phyloP scores from a whole-genome alignment of 2,888 invertebrate species.

The Drosophila prolongata region DNA sequence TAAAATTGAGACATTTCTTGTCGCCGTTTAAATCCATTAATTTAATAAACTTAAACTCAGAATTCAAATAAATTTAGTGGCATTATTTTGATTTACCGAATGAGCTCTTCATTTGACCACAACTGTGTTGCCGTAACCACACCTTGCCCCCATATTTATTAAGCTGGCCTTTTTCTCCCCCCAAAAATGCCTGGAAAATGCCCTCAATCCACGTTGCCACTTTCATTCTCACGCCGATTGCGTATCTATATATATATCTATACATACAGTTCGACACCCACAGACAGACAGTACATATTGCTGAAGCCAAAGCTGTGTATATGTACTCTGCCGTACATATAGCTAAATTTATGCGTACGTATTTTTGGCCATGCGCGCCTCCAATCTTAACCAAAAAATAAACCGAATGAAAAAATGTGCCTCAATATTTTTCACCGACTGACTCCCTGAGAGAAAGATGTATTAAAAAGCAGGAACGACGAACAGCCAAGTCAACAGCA shows the following conservation, averaged over 20 bases:
- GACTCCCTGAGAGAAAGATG: slow-evolving; percentile 8
- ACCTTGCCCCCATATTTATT: not conserved
- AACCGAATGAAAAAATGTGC: slow-evolving; percentile 31
- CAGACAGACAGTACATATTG: slow-evolving; percentile 14
- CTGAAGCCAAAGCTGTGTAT: slow-evolving; percentile 3
- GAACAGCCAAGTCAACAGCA: slow-evolving; percentile 1
- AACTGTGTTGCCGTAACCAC: not conserved
- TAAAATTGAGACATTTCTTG: too few relatives aligned
- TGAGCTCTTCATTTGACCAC: not conserved
- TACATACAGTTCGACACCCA: slow-evolving; percentile 21
- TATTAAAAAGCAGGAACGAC: slow-evolving; percentile 10
- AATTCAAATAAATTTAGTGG: not conserved
- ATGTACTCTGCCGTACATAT: slow-evolving; percentile 16
- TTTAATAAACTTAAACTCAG: too few relatives aligned
- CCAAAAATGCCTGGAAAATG: slow-evolving; percentile 19
- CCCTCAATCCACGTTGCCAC: slow-evolving; percentile 13
- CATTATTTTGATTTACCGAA: too few relatives aligned
- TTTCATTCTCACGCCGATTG: slow-evolving; percentile 3
- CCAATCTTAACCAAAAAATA: slow-evolving; percentile 8
- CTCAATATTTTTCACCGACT: slow-evolving; percentile 23
- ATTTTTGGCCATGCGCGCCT: slow-evolving; percentile 52
- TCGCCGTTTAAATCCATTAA: too few relatives aligned
- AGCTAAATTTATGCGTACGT: slow-evolving; percentile 47
- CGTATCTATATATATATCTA: slow-evolving; percentile 1
- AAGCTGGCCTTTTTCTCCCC: not conserved